Evolutionary conservation across 1,140 invertebrate genomes (phyloP), one percentile per base, ranked within the genome.

Genomic region (Augochlora pura): DNA sequence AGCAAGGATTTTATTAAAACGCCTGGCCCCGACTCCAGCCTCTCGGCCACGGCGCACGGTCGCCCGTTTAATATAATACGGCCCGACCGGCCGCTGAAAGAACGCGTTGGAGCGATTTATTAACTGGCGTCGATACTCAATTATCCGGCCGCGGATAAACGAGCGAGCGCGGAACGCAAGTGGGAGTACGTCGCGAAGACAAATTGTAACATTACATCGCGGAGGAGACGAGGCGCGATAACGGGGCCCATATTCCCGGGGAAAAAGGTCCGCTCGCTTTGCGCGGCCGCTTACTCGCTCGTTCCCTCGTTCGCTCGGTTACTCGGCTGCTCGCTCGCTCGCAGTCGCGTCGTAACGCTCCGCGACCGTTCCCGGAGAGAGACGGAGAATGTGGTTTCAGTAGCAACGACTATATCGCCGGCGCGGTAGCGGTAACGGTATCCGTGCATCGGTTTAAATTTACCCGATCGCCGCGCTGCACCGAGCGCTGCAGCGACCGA

Each of bases 381-480:
- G 64, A 39, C 38, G 64, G 21, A 66, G 64, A 66, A 66, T 78
- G 80, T 64, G 72, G 72, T 82, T 86, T 86, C 84, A 83, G 84
- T 86, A 86, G 84, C 80, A 77, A 86, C 59, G 80, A 80, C 83
- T 83, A 69, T 82, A 86, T 85, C 83, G 71, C 49, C 23, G 66
- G 59, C 52, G 71, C 73, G 42, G 76, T 65, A 70, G 72, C 70
- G 52, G 80, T 86, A 86, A 86, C 85, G 85, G 85, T 86, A 86
- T 80, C 74, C 66, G 25, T 77, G 72, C 81, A 80, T 85, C 69
- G 80, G 60, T 83, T 86, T 86, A 75, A 86, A 83, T 86, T 86
- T 83, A 86, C 85, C 77, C 81, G 82, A 80, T 85, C 77, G 64
- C 14, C 14, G 14, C 49, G 49, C 49, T 21, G 49, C 16, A n/a